Conservation (phyloP, 2,797 vertebrate species). For the Craterocephalus amniculus region DNA sequence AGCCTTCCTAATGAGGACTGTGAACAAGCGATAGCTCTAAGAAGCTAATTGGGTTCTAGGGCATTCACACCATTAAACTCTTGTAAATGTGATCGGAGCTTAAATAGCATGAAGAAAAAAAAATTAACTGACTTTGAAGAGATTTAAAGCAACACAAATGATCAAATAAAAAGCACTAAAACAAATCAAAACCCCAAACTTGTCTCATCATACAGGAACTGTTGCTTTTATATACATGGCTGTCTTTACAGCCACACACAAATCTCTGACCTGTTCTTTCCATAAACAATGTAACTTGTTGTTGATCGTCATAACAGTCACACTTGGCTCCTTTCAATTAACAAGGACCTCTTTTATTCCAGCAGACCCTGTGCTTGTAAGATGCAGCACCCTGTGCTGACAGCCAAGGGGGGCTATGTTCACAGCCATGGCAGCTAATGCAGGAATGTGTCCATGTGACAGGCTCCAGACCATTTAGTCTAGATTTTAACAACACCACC, state of each 20-base stretch:
- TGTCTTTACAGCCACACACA: constrained; percentile 14
- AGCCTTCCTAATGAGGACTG: not conserved
- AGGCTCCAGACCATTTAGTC: constrained; percentile 78
- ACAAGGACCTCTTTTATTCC: constrained; percentile 66
- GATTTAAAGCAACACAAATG: not conserved
- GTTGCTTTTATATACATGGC: not conserved
- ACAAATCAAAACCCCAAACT: not conserved
- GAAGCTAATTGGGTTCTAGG: too few species aligned
- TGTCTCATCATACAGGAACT: not conserved
- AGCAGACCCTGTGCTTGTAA: constrained; percentile 33
- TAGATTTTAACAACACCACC: constrained; percentile 71
- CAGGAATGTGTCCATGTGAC: constrained; percentile 84
- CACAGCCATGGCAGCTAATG: constrained; percentile 74
- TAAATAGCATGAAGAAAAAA: too few species aligned
- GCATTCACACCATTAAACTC: too few species aligned
- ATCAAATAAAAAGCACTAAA: not conserved
- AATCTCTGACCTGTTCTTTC: constrained; percentile 32
- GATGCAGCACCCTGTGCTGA: constrained; percentile 54
- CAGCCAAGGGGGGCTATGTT: constrained; percentile 51
- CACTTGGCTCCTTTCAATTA: constrained; percentile 53
- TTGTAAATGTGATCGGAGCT: too few species aligned
- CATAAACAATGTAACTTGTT: constrained; percentile 40
- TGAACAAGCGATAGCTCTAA: not conserved
- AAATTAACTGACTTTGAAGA: too few species aligned
- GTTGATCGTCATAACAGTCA: constrained; percentile 42